Evolutionary conservation across 2,797 vertebrate genomes (phyloP), one percentile per base, ranked within the genome.

Genomic region (Sebastes cheni): DNA sequence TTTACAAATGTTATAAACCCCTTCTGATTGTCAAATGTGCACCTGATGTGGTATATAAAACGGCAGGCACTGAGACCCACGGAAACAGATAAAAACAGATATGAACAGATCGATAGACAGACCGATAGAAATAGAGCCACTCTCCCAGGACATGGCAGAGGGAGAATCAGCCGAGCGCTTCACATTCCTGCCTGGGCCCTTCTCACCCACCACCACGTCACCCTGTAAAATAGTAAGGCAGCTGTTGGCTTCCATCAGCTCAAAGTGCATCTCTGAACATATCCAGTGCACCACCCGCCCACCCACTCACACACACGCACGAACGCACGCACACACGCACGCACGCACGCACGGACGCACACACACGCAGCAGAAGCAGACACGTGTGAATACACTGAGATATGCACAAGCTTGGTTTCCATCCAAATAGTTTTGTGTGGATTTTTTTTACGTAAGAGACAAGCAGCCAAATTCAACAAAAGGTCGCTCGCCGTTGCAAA

Each of bases 221-320:
- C 95, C 96, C 92, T 92, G 96, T 96, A 98, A 98, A 98, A 98
- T 93, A 96, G 97, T 97, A 97, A 96, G 96, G 96, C 98, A 99
- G 97, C 97, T 99, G 98, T 97, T 96, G 93, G 95, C 95, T 95
- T 97, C 97, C 94, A 96, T 99, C 97, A 98, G 93, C 94, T 94
- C 93, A 95, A 97, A 96, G 95, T 95, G 96, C 96, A 96, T 96
- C 95, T 96, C 95, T 92, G 93, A 96, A 96, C 96, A 96, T 96
- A 96, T 96, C 96, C 96, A 96, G 93, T 95, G 95, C 93, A 96
- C 95, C 95, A n/a, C 62, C 20, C 29, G 0, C 68, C 12, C 67
- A 22, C 55, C 6, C 39, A 23, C 32, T 14, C 22, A 73, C 27
- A 81, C 25, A 65, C 36, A 59, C 22, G 52, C 70, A 70, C 18